These are phyloP conservation scores for Acleris emargana DNA, from an alignment of 2,888 invertebrate genomes.

Conservation along the genomic window DNA sequence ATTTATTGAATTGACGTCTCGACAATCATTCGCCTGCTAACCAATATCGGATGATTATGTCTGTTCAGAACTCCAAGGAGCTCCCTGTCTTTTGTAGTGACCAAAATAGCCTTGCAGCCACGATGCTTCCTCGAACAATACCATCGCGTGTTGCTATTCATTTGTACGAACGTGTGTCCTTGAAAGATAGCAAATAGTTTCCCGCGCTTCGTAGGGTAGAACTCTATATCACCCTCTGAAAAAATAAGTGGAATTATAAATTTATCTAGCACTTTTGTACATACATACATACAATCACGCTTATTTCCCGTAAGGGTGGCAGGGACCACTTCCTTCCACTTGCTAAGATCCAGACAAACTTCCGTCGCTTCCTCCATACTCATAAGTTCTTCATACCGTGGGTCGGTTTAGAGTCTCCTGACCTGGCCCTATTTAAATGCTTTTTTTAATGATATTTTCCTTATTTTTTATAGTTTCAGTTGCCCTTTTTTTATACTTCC, in stretches of 20 bases:
- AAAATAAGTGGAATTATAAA: not conserved
- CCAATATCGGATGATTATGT: slow-evolving; percentile 38
- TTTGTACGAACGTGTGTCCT: slow-evolving; percentile 39
- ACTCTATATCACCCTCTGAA: not conserved
- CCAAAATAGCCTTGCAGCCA: slow-evolving; percentile 42
- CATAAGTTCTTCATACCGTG: no score
- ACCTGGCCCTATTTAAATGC: no score
- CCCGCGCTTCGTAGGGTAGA: not conserved
- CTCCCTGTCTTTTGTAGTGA: slow-evolving; percentile 36
- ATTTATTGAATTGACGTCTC: no score
- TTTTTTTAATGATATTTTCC: no score
- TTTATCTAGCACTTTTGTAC: not conserved
- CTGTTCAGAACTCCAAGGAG: slow-evolving; percentile 30
- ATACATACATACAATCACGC: not conserved
- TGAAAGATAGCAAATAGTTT: not conserved
- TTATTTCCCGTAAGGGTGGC: no score
- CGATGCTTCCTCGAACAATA: slow-evolving; percentile 42
- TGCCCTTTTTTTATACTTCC: no score
- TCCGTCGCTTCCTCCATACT: no score
- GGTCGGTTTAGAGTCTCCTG: no score
- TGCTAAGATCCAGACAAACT: no score
- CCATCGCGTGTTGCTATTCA: slow-evolving; percentile 41
- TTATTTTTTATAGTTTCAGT: no score
- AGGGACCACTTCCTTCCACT: no score
- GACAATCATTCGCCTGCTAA: no score